These are phyloP conservation scores for Daubentonia madagascariensis DNA, from an alignment of 2,113 vertebrate genomes.

Conservation along the genomic window DNA sequence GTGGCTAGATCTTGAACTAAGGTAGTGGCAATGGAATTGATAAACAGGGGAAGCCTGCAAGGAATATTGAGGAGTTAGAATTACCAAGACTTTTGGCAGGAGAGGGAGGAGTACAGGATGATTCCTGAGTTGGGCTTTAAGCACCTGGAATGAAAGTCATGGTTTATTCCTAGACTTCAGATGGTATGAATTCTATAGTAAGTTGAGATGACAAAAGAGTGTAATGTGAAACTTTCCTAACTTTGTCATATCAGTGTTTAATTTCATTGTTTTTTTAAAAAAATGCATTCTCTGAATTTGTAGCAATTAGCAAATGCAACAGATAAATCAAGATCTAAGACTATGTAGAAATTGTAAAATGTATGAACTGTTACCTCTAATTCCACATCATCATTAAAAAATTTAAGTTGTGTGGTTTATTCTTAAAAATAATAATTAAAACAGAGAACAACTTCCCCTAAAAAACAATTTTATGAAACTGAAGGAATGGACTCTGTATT, in stretches of 20 bases:
- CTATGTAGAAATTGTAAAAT: conserved; percentile 26
- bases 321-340: not conserved
- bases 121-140: not conserved
- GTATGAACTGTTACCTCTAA: conserved; percentile 2
- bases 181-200: not conserved
- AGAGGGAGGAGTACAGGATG: not conserved
- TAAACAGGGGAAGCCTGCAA: not conserved
- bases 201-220: not conserved
- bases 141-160: not conserved
- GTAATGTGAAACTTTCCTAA: not conserved
- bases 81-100: not conserved
- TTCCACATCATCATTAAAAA: not conserved
- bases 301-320: not conserved
- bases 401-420: conserved; percentile 14
- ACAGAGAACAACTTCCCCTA: not conserved
- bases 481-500: conserved; percentile 67
- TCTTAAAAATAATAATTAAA: conserved; percentile 31
- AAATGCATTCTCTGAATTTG: conserved; percentile 3
- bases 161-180: not conserved
- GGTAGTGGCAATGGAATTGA: not conserved
- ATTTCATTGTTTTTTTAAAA: conserved; percentile 3
- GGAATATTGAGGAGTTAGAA: not conserved
- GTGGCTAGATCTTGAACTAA: not conserved
- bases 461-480: conserved; percentile 36
- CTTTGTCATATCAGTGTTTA: not conserved